Percentiles rank a stretch among this genome's conserved stretches.
Conservation (phyloP, 1,140 invertebrate species). For the Drosophila kurseongensis region DNA sequence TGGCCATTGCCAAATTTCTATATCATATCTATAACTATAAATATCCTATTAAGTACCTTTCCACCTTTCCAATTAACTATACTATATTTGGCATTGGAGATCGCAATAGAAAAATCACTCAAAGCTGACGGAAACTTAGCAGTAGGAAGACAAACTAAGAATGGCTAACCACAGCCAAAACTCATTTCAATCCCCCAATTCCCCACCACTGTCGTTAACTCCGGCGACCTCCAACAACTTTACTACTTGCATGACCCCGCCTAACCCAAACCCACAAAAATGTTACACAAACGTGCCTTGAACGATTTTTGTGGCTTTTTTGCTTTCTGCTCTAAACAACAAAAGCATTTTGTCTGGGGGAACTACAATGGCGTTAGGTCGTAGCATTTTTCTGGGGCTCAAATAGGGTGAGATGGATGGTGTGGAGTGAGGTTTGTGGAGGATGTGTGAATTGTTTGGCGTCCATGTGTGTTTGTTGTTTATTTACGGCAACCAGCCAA, state of each 20-base stretch:
- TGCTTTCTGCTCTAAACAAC: constrained; percentile 80
- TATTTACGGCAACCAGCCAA: constrained; percentile 81
- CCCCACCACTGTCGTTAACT: not conserved
- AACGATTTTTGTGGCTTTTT: constrained; percentile 83
- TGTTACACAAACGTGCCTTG: constrained; percentile 76
- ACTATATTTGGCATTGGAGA: constrained; percentile 42
- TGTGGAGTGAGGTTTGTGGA: constrained; percentile 17
- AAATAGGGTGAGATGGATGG: constrained; percentile 2
- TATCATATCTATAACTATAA: too few relatives aligned
- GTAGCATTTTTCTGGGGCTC: constrained; percentile 3
- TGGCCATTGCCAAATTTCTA: too few relatives aligned
- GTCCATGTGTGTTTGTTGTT: constrained; percentile 73
- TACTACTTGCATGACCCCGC: constrained; percentile 35
- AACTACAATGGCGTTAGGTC: constrained; percentile 31
- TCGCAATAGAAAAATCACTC: constrained; percentile 47
- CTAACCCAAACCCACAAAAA: constrained; percentile 13
- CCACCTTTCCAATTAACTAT: constrained; percentile 46
- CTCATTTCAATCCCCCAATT: not conserved
- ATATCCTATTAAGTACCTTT: too few relatives aligned
- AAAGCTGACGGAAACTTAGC: constrained; percentile 35
- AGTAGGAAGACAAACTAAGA: constrained; percentile 57
- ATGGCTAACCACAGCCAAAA: constrained; percentile 59
- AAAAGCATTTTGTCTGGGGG: constrained; percentile 72
- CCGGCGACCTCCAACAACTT: constrained; percentile 28
- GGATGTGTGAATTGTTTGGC: constrained; percentile 46